Base-by-base conservation (phyloP, 2,888 invertebrate genomes). In the Aricia artaxerxes region DNA sequence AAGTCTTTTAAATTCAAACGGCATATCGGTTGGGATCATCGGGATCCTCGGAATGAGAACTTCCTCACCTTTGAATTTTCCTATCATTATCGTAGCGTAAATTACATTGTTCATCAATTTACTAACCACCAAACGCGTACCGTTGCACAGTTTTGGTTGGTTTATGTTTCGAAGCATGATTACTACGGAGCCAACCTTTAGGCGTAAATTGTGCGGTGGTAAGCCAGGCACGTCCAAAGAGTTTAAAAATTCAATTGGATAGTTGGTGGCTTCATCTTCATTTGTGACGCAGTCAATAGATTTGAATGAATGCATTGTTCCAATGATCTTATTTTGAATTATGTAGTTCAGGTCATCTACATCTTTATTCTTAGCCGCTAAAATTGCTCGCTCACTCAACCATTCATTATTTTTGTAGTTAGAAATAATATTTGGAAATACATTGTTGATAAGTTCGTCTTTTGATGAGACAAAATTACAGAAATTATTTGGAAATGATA, bases 331-430 rank as follows among this genome's bases (percentile, higher is more conserved):
- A 60, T 80, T 80, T 57, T 77, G 78, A 78, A 73, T 86, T 84
- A 81, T 38, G 60, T 76, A 84, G 82, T 88, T 88, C 38, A 83
- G 72, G 81, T 85, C 82, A 82, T 87, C 83, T 75, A 87, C 86
- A 85, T 87, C 86, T 83, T 84, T 84, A 82, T 88, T 88, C 83
- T 88, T 86, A 80, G 86, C 85, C 80, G 85, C 85, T 60, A 86
- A 84, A 85, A 87, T 86, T 82, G 82, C 79, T 79, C 79, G 79
- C 77, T 79, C 85, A 83, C 83, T 84, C 80, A 84, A 78, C 83
- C 82, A 84, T 81, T 83, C 78, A 79, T 82, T 77, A 83, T 84
- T 84, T 82, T 82, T 83, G 80, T 83, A 69, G 82, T 85, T 82
- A 81, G 72, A 72, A 72, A 72, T 72, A 72, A 72, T 72, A 11